Conservation (phyloP, 2,888 invertebrate genomes). For the Campoletis raptor region DNA sequence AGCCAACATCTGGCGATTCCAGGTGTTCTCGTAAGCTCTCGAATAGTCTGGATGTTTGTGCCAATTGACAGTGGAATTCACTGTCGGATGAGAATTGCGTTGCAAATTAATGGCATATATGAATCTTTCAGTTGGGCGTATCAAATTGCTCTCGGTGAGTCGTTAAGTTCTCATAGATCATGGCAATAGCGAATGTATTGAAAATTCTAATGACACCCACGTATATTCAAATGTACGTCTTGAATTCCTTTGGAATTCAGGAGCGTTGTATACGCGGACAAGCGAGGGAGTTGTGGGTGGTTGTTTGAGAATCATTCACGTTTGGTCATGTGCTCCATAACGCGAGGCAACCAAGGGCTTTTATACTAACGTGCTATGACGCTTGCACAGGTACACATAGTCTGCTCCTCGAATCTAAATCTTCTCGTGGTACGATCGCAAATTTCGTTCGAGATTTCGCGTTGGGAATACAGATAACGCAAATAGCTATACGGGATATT, state of each 20-base stretch:
- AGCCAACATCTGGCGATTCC: too few relatives aligned
- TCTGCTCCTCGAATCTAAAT: constrained; percentile 59
- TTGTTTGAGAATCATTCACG: constrained; percentile 31
- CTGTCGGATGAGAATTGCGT: background rate
- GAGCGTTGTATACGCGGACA: constrained; percentile 1
- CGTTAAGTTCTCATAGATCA: constrained; percentile 27
- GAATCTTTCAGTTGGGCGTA: background rate
- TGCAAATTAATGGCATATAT: background rate
- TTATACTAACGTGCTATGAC: constrained; percentile 48
- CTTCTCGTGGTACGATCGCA: constrained; percentile 50
- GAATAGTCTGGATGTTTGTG: background rate
- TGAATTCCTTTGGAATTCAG: constrained; percentile 15
- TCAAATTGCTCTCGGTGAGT: constrained; percentile 27
- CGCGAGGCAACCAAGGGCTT: constrained; percentile 21
- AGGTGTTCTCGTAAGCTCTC: too few relatives aligned
- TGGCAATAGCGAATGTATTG: constrained; percentile 19
- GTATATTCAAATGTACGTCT: background rate
- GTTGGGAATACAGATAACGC: constrained; percentile 61
- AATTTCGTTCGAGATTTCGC: constrained; percentile 58
- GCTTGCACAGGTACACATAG: constrained; percentile 39
- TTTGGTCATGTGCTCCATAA: constrained; percentile 26
- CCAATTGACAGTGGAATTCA: background rate
- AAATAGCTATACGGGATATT: constrained; percentile 46
- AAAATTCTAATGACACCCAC: constrained; percentile 7
- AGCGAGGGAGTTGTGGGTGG: constrained; percentile 7